Base-by-base conservation (phyloP, 2,797 vertebrate genomes). In the Stomatorhinus walkeri region DNA sequence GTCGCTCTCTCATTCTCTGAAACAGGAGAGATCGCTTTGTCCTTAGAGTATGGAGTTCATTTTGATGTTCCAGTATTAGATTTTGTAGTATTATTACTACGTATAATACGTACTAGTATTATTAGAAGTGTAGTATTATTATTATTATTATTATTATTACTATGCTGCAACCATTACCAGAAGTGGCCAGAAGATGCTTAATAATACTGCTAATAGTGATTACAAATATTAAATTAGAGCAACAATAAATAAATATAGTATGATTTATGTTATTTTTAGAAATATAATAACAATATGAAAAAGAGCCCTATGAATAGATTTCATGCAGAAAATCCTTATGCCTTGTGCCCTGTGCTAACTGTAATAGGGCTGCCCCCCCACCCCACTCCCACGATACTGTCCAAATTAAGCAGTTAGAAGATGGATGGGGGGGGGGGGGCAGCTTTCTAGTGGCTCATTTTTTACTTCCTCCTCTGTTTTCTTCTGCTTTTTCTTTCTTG, bases 21-120 rank as follows among this genome's bases (percentile, higher is more conserved):
- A 93, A 93, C 93, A 90, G 87, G 88, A 92, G 93, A 94, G 36
- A 94, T 91, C 90, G 88, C 91, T 92, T 89, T 92, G 93, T 92
- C 92, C 92, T 88, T 92, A 90, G 89, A 93, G 91, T 94, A 95
- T 96, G 94, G 94, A 96, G 95, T 94, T 91, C 89, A 91, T 89
- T 91, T 89, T 90, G 91, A 85, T 36, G 24, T 52, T 51, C 54
- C 84, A 85, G 49, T 51, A 85, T 32, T 36, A 52, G 24, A 54
- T 85, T 16, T 43, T 19, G n/a, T 84, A 32, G n/a, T n/a, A n/a
- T n/a, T n/a, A n/a, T n/a, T n/a, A n/a, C n/a, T n/a, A n/a, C n/a
- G n/a, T n/a, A n/a, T n/a, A n/a, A n/a, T n/a, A n/a, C n/a, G n/a
- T n/a, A n/a, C n/a, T n/a, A n/a, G n/a, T n/a, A n/a, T n/a, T n/a